Conservation (phyloP, 1,140 invertebrate species). For the Lepidurus arcticus region DNA sequence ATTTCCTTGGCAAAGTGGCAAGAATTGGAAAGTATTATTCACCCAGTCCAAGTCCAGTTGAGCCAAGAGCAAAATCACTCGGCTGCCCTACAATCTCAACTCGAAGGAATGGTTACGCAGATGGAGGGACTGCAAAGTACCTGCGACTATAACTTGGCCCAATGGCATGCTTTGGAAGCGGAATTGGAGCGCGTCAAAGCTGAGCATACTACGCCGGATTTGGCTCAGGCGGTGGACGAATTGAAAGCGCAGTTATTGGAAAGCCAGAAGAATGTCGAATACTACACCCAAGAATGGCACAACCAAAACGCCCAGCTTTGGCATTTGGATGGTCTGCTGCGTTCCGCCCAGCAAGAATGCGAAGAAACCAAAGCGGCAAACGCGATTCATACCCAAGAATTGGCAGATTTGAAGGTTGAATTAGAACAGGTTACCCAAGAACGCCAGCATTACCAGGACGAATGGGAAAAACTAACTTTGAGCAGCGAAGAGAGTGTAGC, state of each 20-base stretch:
- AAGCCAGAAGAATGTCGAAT: not conserved
- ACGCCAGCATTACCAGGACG: not conserved
- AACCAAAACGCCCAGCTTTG: conserved; percentile 1
- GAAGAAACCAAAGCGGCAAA: not conserved
- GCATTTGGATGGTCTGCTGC: not conserved
- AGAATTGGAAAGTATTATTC: not conserved
- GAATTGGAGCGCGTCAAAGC: not conserved
- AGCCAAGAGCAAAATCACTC: not conserved
- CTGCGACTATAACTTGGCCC: not conserved
- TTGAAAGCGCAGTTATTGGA: not conserved
- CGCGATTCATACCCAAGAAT: not conserved
- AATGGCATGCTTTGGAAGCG: not conserved
- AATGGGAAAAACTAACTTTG: not conserved
- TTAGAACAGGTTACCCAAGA: not conserved
- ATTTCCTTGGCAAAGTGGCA: not conserved
- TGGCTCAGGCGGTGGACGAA: not conserved
- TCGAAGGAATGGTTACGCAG: not conserved
- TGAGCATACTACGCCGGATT: not conserved
- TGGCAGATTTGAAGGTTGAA: not conserved
- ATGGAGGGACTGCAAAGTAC: not conserved
- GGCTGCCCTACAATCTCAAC: not conserved
- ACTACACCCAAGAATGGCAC: conserved; percentile 7
- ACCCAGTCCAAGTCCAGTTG: not conserved
- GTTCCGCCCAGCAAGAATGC: not conserved
- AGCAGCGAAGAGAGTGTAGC: not conserved